Percentiles rank a stretch among this genome's conserved stretches.
phyloP scores from a whole-genome alignment of 2,888 invertebrate species.

The Catocala sponsa region DNA sequence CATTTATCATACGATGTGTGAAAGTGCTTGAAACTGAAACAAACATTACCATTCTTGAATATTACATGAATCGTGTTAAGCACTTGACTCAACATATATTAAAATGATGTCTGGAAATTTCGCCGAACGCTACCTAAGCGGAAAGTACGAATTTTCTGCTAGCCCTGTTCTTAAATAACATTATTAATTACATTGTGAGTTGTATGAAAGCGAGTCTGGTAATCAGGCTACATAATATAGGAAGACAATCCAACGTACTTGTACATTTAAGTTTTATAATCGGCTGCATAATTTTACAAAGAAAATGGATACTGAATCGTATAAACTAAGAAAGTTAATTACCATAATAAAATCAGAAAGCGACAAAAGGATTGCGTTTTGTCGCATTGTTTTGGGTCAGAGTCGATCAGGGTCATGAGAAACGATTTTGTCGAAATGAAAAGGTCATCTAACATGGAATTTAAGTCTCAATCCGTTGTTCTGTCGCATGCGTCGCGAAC shows the following conservation, averaged over 20 bases:
- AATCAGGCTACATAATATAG: slow-evolving; percentile 32
- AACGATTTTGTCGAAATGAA: slow-evolving; percentile 62
- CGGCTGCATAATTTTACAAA: slow-evolving; percentile 30
- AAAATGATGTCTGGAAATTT: slow-evolving; percentile 5
- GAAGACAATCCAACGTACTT: slow-evolving; percentile 21
- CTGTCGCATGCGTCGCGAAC: slow-evolving; percentile 64
- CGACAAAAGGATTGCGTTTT: slow-evolving; percentile 30
- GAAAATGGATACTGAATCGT: slow-evolving; percentile 31
- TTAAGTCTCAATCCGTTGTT: slow-evolving; percentile 64
- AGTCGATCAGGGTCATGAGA: slow-evolving; percentile 61
- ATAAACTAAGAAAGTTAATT: slow-evolving; percentile 37
- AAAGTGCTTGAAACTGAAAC: slow-evolving; percentile 2
- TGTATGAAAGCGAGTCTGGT: slow-evolving; percentile 12
- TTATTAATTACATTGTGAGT: slow-evolving; percentile 15
- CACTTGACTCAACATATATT: slow-evolving; percentile 1
- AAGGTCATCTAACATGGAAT: slow-evolving; percentile 61
- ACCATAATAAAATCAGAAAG: slow-evolving; percentile 31
- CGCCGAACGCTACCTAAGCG: neutral
- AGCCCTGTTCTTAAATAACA: slow-evolving; percentile 14
- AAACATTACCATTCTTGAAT: slow-evolving; percentile 5
- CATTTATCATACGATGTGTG: neutral
- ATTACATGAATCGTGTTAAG: neutral
- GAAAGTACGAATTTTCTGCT: slow-evolving; percentile 1
- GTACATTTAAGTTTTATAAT: slow-evolving; percentile 35
- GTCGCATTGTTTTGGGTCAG: slow-evolving; percentile 40